Percentiles rank a stretch among this genome's conserved stretches.
phyloP scores from a whole-genome alignment of 2,888 invertebrate genomes.

The Scaeva pyrastri region DNA sequence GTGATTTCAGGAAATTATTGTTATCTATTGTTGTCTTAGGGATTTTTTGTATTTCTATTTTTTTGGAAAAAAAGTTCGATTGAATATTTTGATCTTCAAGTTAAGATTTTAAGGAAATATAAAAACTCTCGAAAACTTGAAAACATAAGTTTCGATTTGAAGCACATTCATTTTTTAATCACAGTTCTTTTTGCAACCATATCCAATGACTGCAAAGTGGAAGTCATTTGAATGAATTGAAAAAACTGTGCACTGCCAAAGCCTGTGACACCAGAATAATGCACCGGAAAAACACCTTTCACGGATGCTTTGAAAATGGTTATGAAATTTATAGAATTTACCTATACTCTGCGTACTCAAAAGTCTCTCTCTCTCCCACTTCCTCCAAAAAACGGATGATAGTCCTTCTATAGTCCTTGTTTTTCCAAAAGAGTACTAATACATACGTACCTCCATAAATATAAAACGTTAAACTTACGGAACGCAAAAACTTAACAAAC shows the following conservation, averaged over 20 bases:
- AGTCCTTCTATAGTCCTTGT: not conserved
- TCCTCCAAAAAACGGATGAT: not conserved
- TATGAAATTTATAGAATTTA: constrained; percentile 60
- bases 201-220: too few relatives aligned
- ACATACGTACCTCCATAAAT: too few relatives aligned
- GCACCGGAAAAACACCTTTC: constrained; percentile 41
- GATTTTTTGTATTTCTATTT: too few relatives aligned
- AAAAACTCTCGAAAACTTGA: too few relatives aligned
- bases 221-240: too few relatives aligned
- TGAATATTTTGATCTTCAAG: too few relatives aligned
- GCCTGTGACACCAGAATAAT: constrained; percentile 41
- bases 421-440: not conserved
- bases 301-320: constrained; percentile 33
- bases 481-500: constrained; percentile 67
- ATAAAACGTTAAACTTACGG: constrained; percentile 36
- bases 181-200: too few relatives aligned
- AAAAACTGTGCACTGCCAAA: constrained; percentile 26
- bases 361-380: too few relatives aligned
- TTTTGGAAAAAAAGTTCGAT: too few relatives aligned
- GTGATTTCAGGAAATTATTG: constrained; percentile 47
- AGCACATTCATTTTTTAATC: too few relatives aligned
- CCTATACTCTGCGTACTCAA: not conserved
- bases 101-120: too few relatives aligned
- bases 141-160: too few relatives aligned
- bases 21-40: constrained; percentile 14